Conservation (phyloP, 2,888 invertebrate species). For the Chloromyia formosa region DNA sequence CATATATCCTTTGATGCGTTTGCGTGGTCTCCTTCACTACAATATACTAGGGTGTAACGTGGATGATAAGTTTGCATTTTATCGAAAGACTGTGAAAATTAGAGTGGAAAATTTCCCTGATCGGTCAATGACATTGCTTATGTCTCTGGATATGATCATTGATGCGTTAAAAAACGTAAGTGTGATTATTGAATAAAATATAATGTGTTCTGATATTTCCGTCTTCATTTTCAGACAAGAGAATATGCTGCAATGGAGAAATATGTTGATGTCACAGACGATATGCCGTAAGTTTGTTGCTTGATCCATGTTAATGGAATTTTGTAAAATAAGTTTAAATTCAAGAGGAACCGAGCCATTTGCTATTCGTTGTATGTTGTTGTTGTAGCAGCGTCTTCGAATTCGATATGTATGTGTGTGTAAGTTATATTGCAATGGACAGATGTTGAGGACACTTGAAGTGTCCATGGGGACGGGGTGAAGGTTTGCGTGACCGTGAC, state of each 20-base stretch:
- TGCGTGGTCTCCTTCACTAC: not conserved
- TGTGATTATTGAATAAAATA: not conserved
- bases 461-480: no score
- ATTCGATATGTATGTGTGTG: no score
- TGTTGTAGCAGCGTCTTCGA: no score
- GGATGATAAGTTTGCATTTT: not conserved
- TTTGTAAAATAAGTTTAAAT: no score
- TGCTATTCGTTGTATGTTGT: no score
- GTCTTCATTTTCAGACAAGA: slow-evolving; percentile 23
- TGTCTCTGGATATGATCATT: not conserved
- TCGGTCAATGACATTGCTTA: not conserved
- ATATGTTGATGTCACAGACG: not conserved
- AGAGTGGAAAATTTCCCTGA: not conserved
- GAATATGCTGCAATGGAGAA: slow-evolving; percentile 10
- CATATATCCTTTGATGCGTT: not conserved
- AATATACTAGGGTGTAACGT: not conserved
- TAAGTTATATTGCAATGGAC: no score
- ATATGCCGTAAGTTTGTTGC: no score
- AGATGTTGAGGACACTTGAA: no score
- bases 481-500: no score
- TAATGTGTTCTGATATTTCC: not conserved
- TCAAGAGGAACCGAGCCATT: no score
- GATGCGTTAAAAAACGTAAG: not conserved
- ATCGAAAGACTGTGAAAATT: not conserved
- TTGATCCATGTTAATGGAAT: no score